Evolutionary conservation across 1,140 invertebrate genomes (phyloP), one percentile per base, ranked within the genome.

Genomic region (Penaeus indicus): DNA sequence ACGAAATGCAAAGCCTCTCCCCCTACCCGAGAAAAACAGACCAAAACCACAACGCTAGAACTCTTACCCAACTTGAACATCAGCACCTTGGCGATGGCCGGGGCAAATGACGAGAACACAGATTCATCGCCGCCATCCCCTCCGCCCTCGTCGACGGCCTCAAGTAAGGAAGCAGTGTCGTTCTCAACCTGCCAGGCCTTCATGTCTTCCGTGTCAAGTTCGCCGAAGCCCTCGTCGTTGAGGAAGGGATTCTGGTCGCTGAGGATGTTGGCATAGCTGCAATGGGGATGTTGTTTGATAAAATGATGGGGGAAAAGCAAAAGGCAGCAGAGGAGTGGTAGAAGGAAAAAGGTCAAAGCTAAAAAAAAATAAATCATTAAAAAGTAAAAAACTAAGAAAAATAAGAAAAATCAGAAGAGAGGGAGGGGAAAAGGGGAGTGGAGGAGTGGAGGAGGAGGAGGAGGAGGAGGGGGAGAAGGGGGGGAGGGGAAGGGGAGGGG

Each of bases 31-130:
- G 32, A 22, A 10, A 32, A 22, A 75, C 13, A 75, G 25, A 19
- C 42, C n/a, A 75, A 75, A 32, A 75, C 16, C 54, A 11, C 8
- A 54, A 54, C 8, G 54, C 16, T 54, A 13, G 5, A 32, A 7
- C n/a, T 83, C 81, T 88, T 47, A 88, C 87, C 72, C 67, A 88
- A 84, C 62, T 84, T 78, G 77, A 88, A 88, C 81, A 84, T 88
- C 27, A 88, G 11, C 84, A 88, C 79, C 79, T 84, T 88, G 64
- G 72, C 87, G 27, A 88, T 21, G 19, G 87, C 75, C 32, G 82
- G 87, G n/a, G 72, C 61, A 77, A 83, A 64, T 5, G 72, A 60
- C 10, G 81, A 38, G 72, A 88, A 27, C 27, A 88, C 32, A 8
- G 81, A 62, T 18, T 84, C 84, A 16, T 67, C 72, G n/a, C 27